Conservation (phyloP, 2,797 vertebrate species). For the Coendou prehensilis region DNA sequence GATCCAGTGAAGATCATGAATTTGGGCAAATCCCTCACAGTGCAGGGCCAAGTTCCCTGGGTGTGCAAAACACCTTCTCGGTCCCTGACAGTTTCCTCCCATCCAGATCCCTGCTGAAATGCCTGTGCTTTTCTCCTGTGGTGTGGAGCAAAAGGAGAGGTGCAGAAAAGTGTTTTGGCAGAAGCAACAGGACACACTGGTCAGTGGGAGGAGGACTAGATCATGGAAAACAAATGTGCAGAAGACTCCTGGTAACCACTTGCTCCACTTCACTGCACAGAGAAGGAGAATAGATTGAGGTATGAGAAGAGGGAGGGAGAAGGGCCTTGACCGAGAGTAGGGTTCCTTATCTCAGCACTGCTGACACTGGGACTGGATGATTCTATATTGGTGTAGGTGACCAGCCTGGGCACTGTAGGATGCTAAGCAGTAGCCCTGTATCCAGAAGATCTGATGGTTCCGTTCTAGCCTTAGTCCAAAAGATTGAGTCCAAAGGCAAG, state of each 20-base stretch:
- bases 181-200: fast-evolving
- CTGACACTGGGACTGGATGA: neutral
- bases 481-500: neutral
- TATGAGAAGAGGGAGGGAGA: no score
- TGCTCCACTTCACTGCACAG: fast-evolving
- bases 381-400: neutral
- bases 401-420: no score
- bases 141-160: neutral
- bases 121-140: fast-evolving
- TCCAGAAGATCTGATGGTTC: neutral
- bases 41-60: neutral
- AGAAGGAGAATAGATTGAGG: neutral
- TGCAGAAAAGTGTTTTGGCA: neutral
- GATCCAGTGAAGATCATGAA: neutral
- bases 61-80: neutral
- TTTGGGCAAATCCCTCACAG: neutral
- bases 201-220: fast-evolving
- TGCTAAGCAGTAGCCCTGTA: neutral
- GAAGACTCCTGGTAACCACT: fast-evolving
- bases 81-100: neutral
- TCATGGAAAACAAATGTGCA: neutral
- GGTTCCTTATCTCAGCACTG: neutral
- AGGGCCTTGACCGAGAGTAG: fast-evolving
- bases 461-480: neutral
- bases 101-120: neutral